Base-by-base conservation (phyloP, 2,113 vertebrate species). In the Gnathonemus longibarbis region DNA sequence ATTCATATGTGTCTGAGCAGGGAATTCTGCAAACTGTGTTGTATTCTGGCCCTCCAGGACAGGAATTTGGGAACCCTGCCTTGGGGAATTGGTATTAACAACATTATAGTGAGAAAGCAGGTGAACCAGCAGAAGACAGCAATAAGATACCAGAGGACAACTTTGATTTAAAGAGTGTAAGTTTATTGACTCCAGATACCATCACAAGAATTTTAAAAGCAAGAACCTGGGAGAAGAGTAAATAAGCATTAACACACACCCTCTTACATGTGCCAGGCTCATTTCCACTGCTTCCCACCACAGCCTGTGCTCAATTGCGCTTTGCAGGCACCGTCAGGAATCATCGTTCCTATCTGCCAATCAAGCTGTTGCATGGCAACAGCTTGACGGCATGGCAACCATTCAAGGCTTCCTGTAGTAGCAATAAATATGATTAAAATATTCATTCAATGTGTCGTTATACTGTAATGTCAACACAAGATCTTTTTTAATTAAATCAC, bases 181-280 rank as follows among this genome's bases (percentile, higher is more conserved):
- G 95, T 96, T 96, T 96, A 97, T 97, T 95, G 94, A 96, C 91
- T 95, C 94, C 90, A 93, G 92, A 92, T 96, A 95, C 95, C 80
- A 95, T 93, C 95, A 93, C 93, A 91, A 94, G 93, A 93, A 92
- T 93, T 94, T 35, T 95, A 92, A 95, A 95, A 93, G 89, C 84
- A 92, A 91, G 90, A 92, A 49, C 49, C 87, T 89, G 56, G 85
- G 88, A 83, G 87, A 95, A 92, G 93, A 93, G 62, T 70, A 94
- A 89, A 91, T 92, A 95, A 93, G 91, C 95, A 93, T 93, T 93
- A 94, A 95, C 94, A 92, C 90, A 84, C 83, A 90, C 95, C 87
- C 91, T 90, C 94, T 91, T 91, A 91, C 92, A 95, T 93, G 95
- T 94, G 91, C 93, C 58, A 62, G 24, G 8, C 58, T 62, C 58